Evolutionary conservation across 2,113 vertebrate genomes (phyloP).

Genomic region (Marcusenius ussheri): DNA sequence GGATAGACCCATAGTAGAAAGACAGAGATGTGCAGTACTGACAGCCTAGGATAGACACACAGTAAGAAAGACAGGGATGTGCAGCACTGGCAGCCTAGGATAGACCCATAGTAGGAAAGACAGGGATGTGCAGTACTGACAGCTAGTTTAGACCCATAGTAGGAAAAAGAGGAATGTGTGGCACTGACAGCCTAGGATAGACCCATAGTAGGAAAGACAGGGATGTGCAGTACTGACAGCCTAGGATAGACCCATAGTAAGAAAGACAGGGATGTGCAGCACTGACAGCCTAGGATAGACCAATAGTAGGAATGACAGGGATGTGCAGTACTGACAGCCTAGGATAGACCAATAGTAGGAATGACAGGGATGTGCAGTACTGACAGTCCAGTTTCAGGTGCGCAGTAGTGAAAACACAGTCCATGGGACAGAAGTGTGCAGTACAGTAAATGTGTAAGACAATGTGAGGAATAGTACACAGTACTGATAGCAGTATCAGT

Average conservation of each 20-base stretch:
- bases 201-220: neutral
- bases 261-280: neutral
- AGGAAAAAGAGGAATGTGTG: neutral
- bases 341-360: too few relatives aligned
- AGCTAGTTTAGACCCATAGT: neutral
- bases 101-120: too few relatives aligned
- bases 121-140: neutral
- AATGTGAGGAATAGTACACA: conserved; percentile 15
- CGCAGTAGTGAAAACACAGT: neutral
- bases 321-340: neutral
- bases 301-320: too few relatives aligned
- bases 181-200: neutral
- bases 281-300: neutral
- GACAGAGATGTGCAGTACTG: too few relatives aligned
- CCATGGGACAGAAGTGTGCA: neutral
- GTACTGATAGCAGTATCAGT: conserved; percentile 6
- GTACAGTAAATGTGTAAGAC: neutral
- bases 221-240: neutral
- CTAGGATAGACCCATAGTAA: neutral
- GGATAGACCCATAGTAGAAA: too few relatives aligned
- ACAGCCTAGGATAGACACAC: too few relatives aligned
- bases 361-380: neutral
- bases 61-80: too few relatives aligned
- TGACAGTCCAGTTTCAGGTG: neutral
- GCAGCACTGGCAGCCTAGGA: too few relatives aligned